Conservation (phyloP, 2,888 invertebrate species). For the Catocala fraxini region DNA sequence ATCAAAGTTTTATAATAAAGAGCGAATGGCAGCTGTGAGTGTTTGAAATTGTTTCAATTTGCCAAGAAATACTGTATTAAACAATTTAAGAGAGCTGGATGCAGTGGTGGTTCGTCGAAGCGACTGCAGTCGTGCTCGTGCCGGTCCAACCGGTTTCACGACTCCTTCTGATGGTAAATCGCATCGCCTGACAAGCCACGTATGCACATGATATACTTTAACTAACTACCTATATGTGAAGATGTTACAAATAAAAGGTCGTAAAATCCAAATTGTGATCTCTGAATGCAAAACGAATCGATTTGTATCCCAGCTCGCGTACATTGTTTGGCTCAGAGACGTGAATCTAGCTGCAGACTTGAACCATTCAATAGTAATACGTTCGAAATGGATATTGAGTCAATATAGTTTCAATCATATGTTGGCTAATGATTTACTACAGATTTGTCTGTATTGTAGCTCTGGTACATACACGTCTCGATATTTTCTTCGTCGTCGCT, state of each 20-base stretch:
- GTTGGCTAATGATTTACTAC: not conserved
- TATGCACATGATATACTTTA: conserved; percentile 67
- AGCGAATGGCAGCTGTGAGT: conserved; percentile 30
- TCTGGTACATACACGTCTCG: too few species aligned
- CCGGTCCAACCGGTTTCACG: conserved; percentile 82
- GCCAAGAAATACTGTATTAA: conserved; percentile 73
- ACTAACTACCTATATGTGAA: conserved; percentile 48
- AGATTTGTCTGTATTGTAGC: too few species aligned
- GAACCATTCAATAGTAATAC: conserved; percentile 7
- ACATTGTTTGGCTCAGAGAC: conserved; percentile 11
- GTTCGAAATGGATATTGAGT: not conserved
- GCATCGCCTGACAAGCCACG: conserved; percentile 79
- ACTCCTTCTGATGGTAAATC: conserved; percentile 83
- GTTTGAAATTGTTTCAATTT: conserved; percentile 65
- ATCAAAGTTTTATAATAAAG: conserved; percentile 31
- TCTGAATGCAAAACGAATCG: conserved; percentile 36
- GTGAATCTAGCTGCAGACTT: conserved; percentile 22
- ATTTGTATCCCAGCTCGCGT: conserved; percentile 12
- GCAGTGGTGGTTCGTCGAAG: conserved; percentile 71
- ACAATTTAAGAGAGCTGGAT: conserved; percentile 68
- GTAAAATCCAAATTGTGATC: conserved; percentile 44
- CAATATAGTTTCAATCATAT: conserved; percentile 6
- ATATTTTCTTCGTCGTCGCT: not conserved
- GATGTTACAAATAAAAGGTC: conserved; percentile 50
- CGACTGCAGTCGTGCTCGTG: conserved; percentile 65